Conservation (phyloP, 1,140 invertebrate genomes). For the Drosophila sucinea region DNA sequence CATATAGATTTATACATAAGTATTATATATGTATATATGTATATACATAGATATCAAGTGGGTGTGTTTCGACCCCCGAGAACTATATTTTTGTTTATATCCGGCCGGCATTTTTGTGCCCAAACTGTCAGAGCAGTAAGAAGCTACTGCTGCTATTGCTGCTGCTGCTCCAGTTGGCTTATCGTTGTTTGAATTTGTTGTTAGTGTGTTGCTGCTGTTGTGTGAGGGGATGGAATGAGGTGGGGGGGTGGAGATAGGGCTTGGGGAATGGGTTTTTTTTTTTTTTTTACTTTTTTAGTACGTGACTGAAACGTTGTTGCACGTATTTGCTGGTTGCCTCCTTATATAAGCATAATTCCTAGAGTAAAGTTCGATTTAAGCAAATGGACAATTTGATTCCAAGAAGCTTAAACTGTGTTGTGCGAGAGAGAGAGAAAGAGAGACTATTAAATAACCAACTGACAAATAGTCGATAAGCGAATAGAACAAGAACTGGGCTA, state of each 20-base stretch:
- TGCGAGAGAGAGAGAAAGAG: background rate
- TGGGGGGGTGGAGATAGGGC: background rate
- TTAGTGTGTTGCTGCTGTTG: background rate
- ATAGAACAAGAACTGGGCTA: no score
- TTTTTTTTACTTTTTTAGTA: constrained; percentile 48
- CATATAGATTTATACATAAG: constrained; percentile 27
- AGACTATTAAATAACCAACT: background rate
- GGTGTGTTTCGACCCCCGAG: constrained; percentile 12
- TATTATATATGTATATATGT: background rate
- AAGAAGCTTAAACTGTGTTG: background rate
- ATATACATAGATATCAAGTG: constrained; percentile 11
- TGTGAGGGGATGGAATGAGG: background rate
- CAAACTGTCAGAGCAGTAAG: constrained; percentile 31
- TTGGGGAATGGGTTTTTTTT: constrained; percentile 4
- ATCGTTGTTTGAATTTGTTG: constrained; percentile 58
- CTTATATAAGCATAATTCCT: constrained; percentile 63
- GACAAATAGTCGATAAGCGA: no score
- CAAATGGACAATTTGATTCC: constrained; percentile 21
- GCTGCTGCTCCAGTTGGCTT: constrained; percentile 38
- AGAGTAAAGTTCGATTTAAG: constrained; percentile 45
- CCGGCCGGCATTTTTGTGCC: constrained; percentile 43
- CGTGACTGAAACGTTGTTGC: constrained; percentile 68
- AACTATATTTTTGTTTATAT: constrained; percentile 69
- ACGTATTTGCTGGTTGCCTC: constrained; percentile 65
- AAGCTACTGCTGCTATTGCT: constrained; percentile 35